Percentiles rank a stretch among this genome's conserved stretches.
phyloP scores from a whole-genome alignment of 1,140 invertebrate species.

The Trichonephila clavipes region DNA sequence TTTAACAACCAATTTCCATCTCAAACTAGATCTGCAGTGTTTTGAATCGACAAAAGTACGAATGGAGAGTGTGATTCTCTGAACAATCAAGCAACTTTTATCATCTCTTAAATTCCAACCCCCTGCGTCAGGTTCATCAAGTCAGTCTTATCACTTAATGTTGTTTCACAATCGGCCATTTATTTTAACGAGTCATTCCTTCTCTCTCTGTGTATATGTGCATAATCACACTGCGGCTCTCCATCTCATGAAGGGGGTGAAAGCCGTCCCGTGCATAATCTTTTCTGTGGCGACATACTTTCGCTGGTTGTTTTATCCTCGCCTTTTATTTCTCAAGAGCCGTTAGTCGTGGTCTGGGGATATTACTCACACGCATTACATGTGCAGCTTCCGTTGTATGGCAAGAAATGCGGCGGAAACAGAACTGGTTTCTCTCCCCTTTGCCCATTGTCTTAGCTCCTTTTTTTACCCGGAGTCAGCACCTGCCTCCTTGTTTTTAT shows the following conservation, averaged over 20 bases:
- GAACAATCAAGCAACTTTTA: neutral
- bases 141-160: neutral
- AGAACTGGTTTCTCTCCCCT: constrained; percentile 55
- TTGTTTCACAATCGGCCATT: constrained; percentile 12
- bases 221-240: neutral
- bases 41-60: no score
- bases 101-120: neutral
- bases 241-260: neutral
- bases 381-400: constrained; percentile 26
- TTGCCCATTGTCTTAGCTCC: constrained; percentile 28
- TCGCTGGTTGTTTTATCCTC: neutral
- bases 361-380: constrained; percentile 21
- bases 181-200: constrained; percentile 14
- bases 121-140: neutral
- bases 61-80: no score
- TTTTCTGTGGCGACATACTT: constrained; percentile 1
- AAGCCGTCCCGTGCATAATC: neutral
- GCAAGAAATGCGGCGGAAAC: constrained; percentile 26
- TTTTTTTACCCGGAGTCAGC: constrained; percentile 36
- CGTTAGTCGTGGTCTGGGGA: constrained; percentile 14
- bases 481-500: constrained; percentile 21
- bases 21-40: no score
- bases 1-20: no score
- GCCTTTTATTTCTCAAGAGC: neutral
- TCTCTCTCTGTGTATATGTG: neutral